Conservation (phyloP, 1,140 invertebrate species). For the Parapsyche elsis region DNA sequence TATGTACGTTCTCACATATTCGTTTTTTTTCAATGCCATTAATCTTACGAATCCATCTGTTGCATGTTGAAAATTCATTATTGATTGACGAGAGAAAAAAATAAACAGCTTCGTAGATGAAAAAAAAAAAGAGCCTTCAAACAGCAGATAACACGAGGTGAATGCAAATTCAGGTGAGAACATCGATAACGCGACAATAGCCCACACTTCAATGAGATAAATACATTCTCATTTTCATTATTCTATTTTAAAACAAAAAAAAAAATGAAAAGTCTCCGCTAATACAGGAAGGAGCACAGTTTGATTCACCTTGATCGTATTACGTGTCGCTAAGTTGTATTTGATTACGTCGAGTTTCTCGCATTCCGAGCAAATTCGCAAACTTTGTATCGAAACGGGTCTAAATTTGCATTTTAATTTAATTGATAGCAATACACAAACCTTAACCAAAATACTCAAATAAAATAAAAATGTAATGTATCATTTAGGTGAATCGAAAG, state of each 20-base stretch:
- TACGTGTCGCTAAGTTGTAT: conserved; percentile 17
- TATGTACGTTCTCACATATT: conserved; percentile 21
- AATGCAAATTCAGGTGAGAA: background rate
- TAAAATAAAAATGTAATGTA: background rate
- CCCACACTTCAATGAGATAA: too few relatives aligned
- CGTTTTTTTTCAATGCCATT: conserved; percentile 12
- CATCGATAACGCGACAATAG: background rate
- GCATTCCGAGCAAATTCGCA: background rate
- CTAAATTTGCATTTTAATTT: background rate
- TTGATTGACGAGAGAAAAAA: conserved; percentile 23
- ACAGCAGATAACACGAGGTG: background rate
- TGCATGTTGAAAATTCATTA: conserved; percentile 27
- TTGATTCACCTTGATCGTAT: conserved; percentile 10
- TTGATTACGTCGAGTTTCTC: conserved; percentile 20
- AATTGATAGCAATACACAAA: background rate
- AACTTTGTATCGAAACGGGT: background rate
- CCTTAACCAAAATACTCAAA: too few relatives aligned
- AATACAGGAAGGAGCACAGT: conserved; percentile 17
- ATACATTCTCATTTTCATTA: background rate
- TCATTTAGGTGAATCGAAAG: background rate
- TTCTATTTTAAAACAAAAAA: too few relatives aligned
- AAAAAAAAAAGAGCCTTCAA: background rate
- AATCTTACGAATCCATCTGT: conserved; percentile 24
- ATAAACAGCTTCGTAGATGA: background rate
- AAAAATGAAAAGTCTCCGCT: too few relatives aligned